These are phyloP conservation scores for Sebastiscus albofasciatus DNA, from an alignment of 2,797 vertebrate genomes.

Conservation along the genomic window DNA sequence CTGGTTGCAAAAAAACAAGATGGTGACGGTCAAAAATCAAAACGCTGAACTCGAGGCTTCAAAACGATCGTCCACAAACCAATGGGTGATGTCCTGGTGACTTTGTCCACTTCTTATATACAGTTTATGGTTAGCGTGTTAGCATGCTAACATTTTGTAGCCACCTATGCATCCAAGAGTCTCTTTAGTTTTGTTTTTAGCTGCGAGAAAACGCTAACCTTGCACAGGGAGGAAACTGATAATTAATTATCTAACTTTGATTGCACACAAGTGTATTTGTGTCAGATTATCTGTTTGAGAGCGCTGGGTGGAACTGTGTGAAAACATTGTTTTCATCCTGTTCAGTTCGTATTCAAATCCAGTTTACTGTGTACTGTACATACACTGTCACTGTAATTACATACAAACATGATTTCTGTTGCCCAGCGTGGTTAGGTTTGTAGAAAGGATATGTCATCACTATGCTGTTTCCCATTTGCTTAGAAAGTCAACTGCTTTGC, in stretches of 20 bases:
- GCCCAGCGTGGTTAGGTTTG: conserved; percentile 14
- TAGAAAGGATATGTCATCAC: conserved; percentile 50
- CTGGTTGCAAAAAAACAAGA: too few relatives aligned
- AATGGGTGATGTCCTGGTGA: accelerated
- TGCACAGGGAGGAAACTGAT: background rate
- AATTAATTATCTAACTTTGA: background rate
- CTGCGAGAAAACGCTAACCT: background rate
- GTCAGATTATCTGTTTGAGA: conserved; percentile 7
- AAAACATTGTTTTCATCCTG: conserved; percentile 37
- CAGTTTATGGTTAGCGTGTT: background rate
- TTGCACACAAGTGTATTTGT: background rate
- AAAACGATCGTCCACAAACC: too few relatives aligned
- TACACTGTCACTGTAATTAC: conserved; percentile 32
- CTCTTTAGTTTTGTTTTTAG: background rate
- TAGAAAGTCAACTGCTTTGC: conserved; percentile 28
- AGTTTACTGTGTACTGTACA: conserved; percentile 32
- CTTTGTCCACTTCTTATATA: too few relatives aligned
- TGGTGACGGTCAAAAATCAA: accelerated
- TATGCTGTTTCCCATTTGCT: conserved; percentile 36
- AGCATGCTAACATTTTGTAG: background rate
- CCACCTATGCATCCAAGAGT: background rate
- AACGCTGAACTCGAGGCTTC: too few relatives aligned
- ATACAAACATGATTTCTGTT: conserved; percentile 54
- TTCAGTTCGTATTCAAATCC: conserved; percentile 33
- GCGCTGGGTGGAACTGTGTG: background rate